These are phyloP conservation scores for Eurypyga helias DNA, from an alignment of 2,113 vertebrate species.

Conservation along the genomic window DNA sequence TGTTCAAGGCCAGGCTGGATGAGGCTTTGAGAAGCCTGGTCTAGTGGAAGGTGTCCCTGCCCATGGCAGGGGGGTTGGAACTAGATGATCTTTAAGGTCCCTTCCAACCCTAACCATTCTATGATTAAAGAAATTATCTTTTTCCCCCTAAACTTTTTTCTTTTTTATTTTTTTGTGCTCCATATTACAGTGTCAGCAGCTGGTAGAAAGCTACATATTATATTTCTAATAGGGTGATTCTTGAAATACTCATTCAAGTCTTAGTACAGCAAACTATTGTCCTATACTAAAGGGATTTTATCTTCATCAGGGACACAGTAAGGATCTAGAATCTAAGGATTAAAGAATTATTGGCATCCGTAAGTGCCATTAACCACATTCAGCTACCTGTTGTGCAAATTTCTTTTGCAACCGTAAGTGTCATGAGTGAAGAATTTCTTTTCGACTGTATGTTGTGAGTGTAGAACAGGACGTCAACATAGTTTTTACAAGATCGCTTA, in stretches of 20 bases:
- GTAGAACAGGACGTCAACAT: neutral
- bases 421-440: too few species aligned
- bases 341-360: neutral
- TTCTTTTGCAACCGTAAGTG: neutral
- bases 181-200: constrained; percentile 22
- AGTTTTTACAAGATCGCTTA: neutral
- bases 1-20: too few species aligned
- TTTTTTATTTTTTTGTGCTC: constrained; percentile 15
- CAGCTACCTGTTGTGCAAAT: neutral
- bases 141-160: constrained; percentile 49
- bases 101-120: too few species aligned
- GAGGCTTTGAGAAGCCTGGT: too few species aligned
- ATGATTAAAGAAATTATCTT: too few species aligned
- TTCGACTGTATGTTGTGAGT: too few species aligned
- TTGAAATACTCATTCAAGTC: neutral
- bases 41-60: too few species aligned
- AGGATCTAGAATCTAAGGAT: neutral
- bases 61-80: too few species aligned
- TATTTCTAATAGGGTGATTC: neutral
- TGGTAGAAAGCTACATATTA: neutral
- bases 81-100: too few species aligned
- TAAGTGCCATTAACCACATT: neutral
- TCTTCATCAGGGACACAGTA: neutral
- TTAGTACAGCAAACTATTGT: neutral
- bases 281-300: neutral